Conservation (phyloP, 1,140 invertebrate genomes). For the Chionoecetes opilio region DNA sequence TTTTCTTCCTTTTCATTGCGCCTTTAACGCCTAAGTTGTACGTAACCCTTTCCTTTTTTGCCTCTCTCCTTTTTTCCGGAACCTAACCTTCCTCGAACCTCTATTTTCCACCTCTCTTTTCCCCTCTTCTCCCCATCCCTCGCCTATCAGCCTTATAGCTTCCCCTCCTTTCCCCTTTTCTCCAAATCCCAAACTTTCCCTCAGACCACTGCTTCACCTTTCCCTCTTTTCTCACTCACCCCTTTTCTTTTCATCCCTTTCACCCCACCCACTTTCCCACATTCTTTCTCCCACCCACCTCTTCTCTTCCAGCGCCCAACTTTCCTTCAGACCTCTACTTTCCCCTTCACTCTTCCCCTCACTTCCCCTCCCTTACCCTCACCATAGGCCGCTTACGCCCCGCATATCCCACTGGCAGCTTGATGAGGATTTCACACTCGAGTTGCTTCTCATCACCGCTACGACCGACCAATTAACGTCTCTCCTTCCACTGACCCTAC, state of each 20-base stretch:
- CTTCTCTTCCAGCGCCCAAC: not conserved
- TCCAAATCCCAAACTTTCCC: not conserved
- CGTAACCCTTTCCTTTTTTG: too few relatives aligned
- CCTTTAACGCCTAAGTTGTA: too few relatives aligned
- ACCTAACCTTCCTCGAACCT: not conserved
- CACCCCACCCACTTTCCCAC: not conserved
- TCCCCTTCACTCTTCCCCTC: not conserved
- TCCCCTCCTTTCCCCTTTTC: not conserved
- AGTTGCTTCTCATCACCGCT: slow-evolving; percentile 60
- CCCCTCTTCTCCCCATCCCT: slow-evolving; percentile 21
- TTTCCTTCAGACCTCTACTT: not conserved
- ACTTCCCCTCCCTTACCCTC: not conserved
- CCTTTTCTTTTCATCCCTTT: not conserved
- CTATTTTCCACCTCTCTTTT: not conserved
- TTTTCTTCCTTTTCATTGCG: too few relatives aligned
- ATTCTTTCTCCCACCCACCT: not conserved
- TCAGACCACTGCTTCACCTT: not conserved
- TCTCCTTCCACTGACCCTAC: slow-evolving; percentile 49
- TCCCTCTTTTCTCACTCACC: not conserved
- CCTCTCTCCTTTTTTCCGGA: not conserved
- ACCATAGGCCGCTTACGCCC: slow-evolving; percentile 23
- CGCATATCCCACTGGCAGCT: slow-evolving; percentile 51
- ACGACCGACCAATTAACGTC: slow-evolving; percentile 59
- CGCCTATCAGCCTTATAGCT: not conserved
- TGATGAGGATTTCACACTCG: slow-evolving; percentile 66